These are phyloP conservation scores for Tadarida brasiliensis DNA, from an alignment of 2,797 vertebrate genomes.

Conservation along the genomic window DNA sequence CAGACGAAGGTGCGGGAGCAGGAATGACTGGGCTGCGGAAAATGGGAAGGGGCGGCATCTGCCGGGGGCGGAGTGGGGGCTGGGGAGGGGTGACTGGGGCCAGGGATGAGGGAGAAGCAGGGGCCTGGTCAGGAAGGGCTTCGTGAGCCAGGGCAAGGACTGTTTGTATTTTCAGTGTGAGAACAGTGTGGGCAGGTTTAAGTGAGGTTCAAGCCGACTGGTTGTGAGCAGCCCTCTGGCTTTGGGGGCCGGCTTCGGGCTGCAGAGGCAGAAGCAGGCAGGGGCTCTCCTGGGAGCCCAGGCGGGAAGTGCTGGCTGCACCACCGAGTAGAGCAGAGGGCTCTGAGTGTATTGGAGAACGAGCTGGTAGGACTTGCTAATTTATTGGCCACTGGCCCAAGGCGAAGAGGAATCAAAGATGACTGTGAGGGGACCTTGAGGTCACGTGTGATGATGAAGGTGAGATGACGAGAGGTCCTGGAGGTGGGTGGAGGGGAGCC, in stretches of 20 bases:
- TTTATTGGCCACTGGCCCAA: no score
- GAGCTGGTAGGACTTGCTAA: neutral
- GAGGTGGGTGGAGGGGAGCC: no score
- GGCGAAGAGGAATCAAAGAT: no score
- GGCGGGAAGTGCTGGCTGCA: neutral
- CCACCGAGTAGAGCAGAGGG: neutral
- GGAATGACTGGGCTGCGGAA: neutral
- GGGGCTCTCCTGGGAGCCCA: neutral
- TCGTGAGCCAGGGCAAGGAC: neutral
- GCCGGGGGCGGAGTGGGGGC: neutral
- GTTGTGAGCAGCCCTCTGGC: neutral
- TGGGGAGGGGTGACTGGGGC: rapidly evolving
- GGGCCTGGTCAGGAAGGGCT: neutral
- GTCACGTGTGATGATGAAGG: neutral
- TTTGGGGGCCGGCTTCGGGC: neutral
- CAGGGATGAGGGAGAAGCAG: neutral
- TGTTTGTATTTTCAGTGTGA: neutral
- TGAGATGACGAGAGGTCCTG: neutral
- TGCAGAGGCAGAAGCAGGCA: neutral
- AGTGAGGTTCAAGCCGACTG: neutral
- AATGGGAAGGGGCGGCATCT: neutral
- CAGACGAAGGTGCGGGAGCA: neutral
- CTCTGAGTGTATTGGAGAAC: neutral
- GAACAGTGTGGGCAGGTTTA: neutral
- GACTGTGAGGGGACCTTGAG: neutral